Evolutionary conservation across 1,140 invertebrate species (phyloP).

Genomic region (Amyelois transitella): DNA sequence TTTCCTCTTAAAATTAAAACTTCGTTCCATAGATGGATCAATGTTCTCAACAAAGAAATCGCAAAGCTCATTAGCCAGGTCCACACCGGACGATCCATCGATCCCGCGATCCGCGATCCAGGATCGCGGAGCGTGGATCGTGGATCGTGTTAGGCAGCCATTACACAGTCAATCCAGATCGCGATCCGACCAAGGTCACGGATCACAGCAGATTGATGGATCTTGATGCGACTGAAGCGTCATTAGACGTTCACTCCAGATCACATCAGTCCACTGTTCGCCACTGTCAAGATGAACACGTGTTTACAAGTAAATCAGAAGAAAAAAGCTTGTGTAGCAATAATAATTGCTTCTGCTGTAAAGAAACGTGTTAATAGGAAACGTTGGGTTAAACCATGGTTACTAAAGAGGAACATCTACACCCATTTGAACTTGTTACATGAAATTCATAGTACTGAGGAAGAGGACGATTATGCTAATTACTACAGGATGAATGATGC

Average conservation of each 20-base stretch:
- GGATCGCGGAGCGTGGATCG: no score
- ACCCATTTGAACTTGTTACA: not conserved
- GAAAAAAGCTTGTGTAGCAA: no score
- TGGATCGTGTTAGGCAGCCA: not conserved
- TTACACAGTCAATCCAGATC: not conserved
- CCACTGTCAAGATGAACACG: no score
- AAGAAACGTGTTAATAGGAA: not conserved
- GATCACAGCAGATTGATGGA: no score
- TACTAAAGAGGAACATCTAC: not conserved
- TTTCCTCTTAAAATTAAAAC: constrained; percentile 26
- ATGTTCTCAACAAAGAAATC: constrained; percentile 18
- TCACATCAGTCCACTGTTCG: no score
- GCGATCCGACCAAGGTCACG: no score
- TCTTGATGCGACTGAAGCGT: not conserved
- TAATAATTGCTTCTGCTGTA: no score
- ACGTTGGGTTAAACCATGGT: not conserved
- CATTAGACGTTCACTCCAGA: no score
- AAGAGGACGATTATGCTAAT: not conserved
- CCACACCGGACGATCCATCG: no score
- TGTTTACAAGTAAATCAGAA: no score
- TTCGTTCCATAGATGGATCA: constrained; percentile 24
- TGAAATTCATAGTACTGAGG: not conserved
- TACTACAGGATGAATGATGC: not conserved
- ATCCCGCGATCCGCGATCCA: no score
- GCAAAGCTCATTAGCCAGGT: no score